phyloP scores from a whole-genome alignment of 2,888 invertebrate genomes.

The Zootermopsis nevadensis region DNA sequence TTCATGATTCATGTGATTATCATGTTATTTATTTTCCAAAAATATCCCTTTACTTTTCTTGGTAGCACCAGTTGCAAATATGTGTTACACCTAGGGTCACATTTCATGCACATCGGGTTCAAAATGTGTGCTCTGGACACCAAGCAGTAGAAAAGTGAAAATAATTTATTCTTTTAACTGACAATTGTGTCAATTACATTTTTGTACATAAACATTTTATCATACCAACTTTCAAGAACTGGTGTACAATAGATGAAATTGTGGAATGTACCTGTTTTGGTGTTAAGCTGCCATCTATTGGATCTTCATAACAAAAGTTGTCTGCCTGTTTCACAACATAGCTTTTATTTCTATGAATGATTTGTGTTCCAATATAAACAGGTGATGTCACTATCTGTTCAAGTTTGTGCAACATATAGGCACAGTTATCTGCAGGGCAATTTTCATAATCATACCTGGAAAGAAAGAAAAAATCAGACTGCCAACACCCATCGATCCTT shows the following conservation, averaged over 20 bases:
- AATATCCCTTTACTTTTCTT: too few relatives aligned
- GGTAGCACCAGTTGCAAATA: too few relatives aligned
- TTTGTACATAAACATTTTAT: too few relatives aligned
- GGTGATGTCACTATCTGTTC: conserved; percentile 75
- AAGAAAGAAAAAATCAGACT: neutral
- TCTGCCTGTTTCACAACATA: conserved; percentile 86
- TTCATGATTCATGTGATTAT: too few relatives aligned
- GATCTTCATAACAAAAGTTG: conserved; percentile 96
- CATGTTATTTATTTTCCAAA: too few relatives aligned
- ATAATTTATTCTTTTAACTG: too few relatives aligned
- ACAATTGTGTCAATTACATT: too few relatives aligned
- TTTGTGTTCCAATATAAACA: conserved; percentile 61
- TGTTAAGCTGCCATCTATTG: conserved; percentile 91
- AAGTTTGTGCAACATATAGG: conserved; percentile 88
- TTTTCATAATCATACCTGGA: conserved; percentile 97
- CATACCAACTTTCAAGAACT: neutral
- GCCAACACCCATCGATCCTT: too few relatives aligned
- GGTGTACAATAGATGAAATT: neutral
- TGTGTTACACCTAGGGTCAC: too few relatives aligned
- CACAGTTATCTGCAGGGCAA: conserved; percentile 87
- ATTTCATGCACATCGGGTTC: too few relatives aligned
- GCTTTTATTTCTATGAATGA: conserved; percentile 67
- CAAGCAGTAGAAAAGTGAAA: too few relatives aligned
- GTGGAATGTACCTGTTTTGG: conserved; percentile 78
- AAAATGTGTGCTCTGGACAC: too few relatives aligned